Evolutionary conservation across 2,888 invertebrate species (phyloP).

Genomic region (Mythimna vitellina): DNA sequence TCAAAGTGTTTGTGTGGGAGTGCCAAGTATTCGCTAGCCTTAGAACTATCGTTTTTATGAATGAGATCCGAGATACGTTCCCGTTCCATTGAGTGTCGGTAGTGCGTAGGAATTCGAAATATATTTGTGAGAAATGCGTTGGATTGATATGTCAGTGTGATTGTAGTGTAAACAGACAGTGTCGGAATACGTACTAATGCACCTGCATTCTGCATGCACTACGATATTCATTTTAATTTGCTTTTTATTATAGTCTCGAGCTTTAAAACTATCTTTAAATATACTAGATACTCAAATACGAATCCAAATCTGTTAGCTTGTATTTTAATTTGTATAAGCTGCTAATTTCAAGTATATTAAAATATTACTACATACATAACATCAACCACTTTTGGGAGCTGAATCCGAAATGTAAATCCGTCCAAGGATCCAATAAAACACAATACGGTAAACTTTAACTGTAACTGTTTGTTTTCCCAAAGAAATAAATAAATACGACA

Average conservation of each 20-base stretch:
- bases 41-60: constrained; percentile 64
- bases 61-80: constrained; percentile 57
- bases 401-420: no score
- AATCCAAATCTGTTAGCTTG: no score
- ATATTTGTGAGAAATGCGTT: constrained; percentile 38
- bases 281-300: no score
- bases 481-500: no score
- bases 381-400: no score
- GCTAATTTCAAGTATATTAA: no score
- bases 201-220: constrained; percentile 3
- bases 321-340: no score
- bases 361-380: no score
- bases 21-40: constrained; percentile 61
- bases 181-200: neutral
- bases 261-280: neutral
- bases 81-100: constrained; percentile 47
- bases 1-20: constrained; percentile 67
- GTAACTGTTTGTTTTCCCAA: no score
- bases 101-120: constrained; percentile 36
- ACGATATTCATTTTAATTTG: neutral
- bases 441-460: no score
- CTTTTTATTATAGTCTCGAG: constrained; percentile 6
- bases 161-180: neutral
- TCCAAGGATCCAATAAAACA: no score
- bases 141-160: neutral